A percentile compares a stretch with the other conserved stretches of the same genome.
These are phyloP conservation scores for Margarornis squamiger DNA, from an alignment of 2,797 vertebrate genomes.

Conservation along the genomic window DNA sequence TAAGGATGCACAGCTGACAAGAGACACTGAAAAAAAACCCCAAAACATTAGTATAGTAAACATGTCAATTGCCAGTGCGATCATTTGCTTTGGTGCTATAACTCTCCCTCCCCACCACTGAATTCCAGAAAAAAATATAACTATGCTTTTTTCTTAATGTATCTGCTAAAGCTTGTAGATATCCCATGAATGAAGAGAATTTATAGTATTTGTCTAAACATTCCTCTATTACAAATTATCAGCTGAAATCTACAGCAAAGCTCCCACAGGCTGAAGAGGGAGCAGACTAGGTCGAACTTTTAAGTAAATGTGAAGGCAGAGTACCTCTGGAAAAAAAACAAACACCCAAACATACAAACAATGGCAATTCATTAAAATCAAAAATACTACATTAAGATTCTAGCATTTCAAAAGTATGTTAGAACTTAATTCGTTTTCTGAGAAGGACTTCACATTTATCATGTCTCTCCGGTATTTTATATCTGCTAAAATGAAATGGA, in stretches of 20 bases:
- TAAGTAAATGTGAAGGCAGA: not conserved
- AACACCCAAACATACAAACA: not conserved
- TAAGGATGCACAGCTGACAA: not conserved
- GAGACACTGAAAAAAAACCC: not conserved
- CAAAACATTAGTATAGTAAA: not conserved
- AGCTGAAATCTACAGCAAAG: not conserved
- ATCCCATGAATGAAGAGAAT: not conserved
- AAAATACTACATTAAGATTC: not conserved
- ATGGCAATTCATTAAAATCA: not conserved
- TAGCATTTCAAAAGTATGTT: conserved; percentile 30
- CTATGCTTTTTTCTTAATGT: not conserved
- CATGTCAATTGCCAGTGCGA: not conserved
- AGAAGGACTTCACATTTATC: conserved; percentile 29
- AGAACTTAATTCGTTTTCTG: conserved; percentile 36
- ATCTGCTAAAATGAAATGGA: conserved; percentile 63
- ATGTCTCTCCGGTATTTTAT: conserved; percentile 51
- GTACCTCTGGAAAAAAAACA: not conserved
- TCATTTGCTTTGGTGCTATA: not conserved
- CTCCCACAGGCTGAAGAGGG: not conserved
- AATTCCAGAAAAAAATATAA: not conserved
- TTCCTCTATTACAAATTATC: not conserved
- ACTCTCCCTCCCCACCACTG: not conserved
- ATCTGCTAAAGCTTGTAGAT: not conserved
- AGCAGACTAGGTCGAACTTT: not conserved
- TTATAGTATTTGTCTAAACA: not conserved